Evolutionary conservation across 2,113 vertebrate species (phyloP).

Genomic region (Hemicordylus capensis): DNA sequence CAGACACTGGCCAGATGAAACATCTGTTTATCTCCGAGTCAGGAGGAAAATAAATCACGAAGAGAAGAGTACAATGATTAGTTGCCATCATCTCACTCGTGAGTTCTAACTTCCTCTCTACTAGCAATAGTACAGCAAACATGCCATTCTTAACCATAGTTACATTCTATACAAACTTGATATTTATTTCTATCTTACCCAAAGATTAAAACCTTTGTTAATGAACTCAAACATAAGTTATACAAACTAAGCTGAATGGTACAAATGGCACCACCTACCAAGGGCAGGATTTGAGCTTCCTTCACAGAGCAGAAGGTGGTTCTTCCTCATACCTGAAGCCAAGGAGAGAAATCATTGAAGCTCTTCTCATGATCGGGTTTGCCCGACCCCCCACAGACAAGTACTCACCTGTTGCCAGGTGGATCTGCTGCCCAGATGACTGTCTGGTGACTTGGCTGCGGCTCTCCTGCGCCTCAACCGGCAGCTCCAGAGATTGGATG

Average conservation of each 20-base stretch:
- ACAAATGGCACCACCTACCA: background rate
- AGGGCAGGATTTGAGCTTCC: background rate
- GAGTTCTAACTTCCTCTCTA: background rate
- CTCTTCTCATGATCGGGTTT: too few species aligned
- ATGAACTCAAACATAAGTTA: background rate
- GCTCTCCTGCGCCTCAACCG: too few species aligned
- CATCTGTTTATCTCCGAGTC: background rate
- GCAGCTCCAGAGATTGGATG: too few species aligned
- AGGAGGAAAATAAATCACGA: background rate
- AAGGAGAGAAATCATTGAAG: background rate
- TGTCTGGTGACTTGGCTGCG: too few species aligned
- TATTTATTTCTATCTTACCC: background rate
- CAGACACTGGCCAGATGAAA: slow-evolving; percentile 7
- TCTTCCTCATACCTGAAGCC: background rate
- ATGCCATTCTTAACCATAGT: background rate
- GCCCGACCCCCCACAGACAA: too few species aligned
- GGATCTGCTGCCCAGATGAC: too few species aligned
- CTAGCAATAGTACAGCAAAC: background rate
- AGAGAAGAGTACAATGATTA: background rate
- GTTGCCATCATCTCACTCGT: background rate
- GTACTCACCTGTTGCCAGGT: too few species aligned
- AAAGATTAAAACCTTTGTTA: too few species aligned
- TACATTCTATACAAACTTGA: background rate
- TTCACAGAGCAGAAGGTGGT: too few species aligned
- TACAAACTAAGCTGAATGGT: background rate